These are phyloP conservation scores for Rousettus madagascariensis DNA, from an alignment of 2,797 vertebrate species.

Conservation along the genomic window DNA sequence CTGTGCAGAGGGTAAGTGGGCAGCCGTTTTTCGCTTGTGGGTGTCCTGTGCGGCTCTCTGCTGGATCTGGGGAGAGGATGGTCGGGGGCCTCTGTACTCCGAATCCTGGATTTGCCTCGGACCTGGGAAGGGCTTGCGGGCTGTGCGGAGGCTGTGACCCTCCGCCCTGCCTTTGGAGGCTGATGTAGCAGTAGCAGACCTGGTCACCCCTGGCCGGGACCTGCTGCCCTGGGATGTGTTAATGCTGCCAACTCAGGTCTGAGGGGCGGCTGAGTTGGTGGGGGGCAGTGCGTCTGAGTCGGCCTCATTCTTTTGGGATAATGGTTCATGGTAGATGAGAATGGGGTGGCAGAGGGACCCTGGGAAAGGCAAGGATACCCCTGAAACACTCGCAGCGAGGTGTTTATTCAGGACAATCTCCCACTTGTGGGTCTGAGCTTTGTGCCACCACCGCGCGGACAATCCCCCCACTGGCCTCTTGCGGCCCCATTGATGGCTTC, in stretches of 20 bases:
- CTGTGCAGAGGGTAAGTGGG: slow-evolving; percentile 79
- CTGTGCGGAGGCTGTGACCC: neutral
- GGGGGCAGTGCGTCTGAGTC: neutral
- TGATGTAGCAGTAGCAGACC: neutral
- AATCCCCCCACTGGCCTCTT: neutral
- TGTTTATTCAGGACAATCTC: neutral
- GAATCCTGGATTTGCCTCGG: neutral
- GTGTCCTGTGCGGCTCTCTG: neutral
- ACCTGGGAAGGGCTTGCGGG: neutral
- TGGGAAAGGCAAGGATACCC: neutral
- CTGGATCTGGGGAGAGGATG: neutral
- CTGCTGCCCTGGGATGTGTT: neutral
- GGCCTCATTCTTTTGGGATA: neutral
- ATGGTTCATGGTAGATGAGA: neutral
- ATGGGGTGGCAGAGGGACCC: neutral
- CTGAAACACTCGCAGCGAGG: neutral
- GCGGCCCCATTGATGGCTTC: neutral
- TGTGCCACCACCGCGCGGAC: neutral
- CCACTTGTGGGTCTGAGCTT: neutral
- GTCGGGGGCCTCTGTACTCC: neutral
- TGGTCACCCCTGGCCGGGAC: neutral
- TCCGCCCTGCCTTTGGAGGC: neutral
- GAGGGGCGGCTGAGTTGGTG: neutral
- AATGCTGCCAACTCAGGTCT: neutral
- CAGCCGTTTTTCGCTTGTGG: neutral